Base-by-base conservation (phyloP, 2,113 vertebrate species). In the Antigone vipio region DNA sequence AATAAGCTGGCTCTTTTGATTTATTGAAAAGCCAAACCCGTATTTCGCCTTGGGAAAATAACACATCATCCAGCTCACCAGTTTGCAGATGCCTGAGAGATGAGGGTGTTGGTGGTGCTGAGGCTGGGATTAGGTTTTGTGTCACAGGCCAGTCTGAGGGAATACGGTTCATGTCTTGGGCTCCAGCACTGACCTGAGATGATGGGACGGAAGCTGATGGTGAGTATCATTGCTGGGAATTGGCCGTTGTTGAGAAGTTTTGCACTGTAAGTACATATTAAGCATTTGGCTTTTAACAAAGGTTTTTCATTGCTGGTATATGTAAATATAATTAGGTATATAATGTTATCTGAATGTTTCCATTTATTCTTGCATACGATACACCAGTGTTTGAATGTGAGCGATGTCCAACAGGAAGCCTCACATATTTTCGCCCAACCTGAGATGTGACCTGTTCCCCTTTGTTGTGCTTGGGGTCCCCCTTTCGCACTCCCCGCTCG, bases 401-500 rank as follows among this genome's bases (percentile, higher is more conserved):
- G 27, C 3, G 1, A 21, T 24, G 23, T 66, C 29, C 50, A 49
- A 16, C 55, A 76, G 40, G 40, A 72, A 94, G 27, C 73, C 50
- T 53, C 26, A 9, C 2, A 2, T 15, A 17, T 52, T 56, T 62
- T 21, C 38, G n/a, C 53, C 30, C 29, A 62, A 6, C 26, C 24
- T 16, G 17, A 30, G 40, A 5, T 38, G 32, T 23, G 45, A 64
- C n/a, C 45, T 38, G 14, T 13, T 71, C 13, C 50, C 52, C 40
- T 60, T 13, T 53, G 30, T 30, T 20, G 52, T 44, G 40, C 58
- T 42, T 27, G 5, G 27, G 45, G n/a, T 66, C 16, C 20, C 27
- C 35, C 42, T 83, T 14, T 26, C 0, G 0, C 40, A 15, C 32
- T 44, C 26, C 35, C 40, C 0, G 0, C 49, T 35, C 0, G 1